Conservation (phyloP, 2,797 vertebrate species). For the Thamnophis elegans region DNA sequence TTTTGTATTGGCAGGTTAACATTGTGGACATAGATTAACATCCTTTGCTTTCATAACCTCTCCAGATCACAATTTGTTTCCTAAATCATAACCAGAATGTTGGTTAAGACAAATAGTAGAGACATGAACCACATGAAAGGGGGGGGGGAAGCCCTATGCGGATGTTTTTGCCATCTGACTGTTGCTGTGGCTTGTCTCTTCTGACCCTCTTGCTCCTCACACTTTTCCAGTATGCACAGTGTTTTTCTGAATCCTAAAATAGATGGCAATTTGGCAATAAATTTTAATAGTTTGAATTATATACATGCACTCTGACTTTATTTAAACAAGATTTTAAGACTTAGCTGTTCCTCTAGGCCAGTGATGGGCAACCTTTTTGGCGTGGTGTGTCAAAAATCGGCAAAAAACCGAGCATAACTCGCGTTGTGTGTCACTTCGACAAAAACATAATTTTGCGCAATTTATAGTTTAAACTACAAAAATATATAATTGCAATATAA, state of each 20-base stretch:
- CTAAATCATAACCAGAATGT: no score
- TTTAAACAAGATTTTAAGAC: neutral
- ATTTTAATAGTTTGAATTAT: neutral
- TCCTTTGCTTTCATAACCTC: neutral
- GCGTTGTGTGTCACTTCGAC: no score
- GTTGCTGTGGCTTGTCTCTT: neutral
- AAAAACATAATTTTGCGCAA: no score
- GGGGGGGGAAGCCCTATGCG: rapidly evolving
- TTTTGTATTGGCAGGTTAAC: neutral
- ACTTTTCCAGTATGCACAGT: neutral
- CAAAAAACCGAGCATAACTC: no score
- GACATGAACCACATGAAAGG: neutral
- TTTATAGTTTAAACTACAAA: no score
- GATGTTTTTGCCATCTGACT: neutral
- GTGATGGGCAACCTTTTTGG: no score
- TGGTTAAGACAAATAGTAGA: neutral
- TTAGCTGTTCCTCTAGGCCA: neutral
- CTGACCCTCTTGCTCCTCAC: neutral
- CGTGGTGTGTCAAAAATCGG: no score
- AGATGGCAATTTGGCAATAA: neutral
- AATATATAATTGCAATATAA: no score
- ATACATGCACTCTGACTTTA: neutral
- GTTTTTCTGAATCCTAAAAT: neutral
- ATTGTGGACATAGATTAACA: neutral
- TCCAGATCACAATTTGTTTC: neutral